Conservation (phyloP, 2,113 vertebrate genomes). For the Morone chrysops region DNA sequence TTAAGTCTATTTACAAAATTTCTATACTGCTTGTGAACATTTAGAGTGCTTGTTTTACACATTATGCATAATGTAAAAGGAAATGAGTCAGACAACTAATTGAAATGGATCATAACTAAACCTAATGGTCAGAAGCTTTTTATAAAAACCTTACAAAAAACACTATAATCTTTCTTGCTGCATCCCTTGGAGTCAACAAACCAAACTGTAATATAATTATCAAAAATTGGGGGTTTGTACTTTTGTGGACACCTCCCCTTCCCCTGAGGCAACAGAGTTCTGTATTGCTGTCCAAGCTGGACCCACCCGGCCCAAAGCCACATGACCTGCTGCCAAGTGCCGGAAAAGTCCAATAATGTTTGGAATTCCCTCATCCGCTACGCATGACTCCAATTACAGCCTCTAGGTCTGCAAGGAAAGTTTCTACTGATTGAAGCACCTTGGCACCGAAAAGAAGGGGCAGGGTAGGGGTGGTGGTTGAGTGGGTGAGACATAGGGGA, state of each 20-base stretch:
- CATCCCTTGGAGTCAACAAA: constrained; percentile 17
- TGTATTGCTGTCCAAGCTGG: constrained; percentile 49
- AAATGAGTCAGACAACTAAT: constrained; percentile 25
- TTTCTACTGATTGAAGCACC: constrained; percentile 66
- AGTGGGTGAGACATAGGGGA: constrained; percentile 33
- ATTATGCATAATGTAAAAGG: neutral
- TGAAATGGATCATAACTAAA: constrained; percentile 34
- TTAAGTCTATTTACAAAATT: neutral
- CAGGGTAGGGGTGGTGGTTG: neutral
- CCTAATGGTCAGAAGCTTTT: neutral
- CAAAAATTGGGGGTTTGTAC: neutral
- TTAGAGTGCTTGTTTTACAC: neutral
- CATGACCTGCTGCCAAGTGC: constrained; percentile 76
- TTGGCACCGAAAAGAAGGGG: constrained; percentile 35
- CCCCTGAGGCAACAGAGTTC: constrained; percentile 11
- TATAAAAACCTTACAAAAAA: neutral
- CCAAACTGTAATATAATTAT: constrained; percentile 33
- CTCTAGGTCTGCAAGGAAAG: constrained; percentile 53
- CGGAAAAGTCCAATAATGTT: constrained; percentile 80
- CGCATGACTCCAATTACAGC: constrained; percentile 81
- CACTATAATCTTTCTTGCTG: constrained; percentile 5
- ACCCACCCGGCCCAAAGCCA: constrained; percentile 58
- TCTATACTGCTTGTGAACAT: constrained; percentile 2
- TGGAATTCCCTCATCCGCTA: constrained; percentile 83
- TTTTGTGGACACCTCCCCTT: constrained; percentile 14